Base-by-base conservation (phyloP, 2,113 vertebrate genomes). In the Apodemus sylvaticus region DNA sequence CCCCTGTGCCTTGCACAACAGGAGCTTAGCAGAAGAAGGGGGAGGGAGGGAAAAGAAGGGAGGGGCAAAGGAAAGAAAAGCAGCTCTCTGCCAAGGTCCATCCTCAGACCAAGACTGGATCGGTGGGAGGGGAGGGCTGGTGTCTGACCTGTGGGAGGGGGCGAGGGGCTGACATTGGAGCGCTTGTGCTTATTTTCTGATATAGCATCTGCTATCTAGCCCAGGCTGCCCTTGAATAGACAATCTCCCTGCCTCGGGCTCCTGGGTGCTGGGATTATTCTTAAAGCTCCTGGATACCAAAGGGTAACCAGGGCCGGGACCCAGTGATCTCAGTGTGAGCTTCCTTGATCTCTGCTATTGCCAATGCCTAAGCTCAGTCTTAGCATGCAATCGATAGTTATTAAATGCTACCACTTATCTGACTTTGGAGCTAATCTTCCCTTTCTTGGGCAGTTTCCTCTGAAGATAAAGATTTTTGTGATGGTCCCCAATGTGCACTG, bases 401-500 rank as follows among this genome's bases (percentile, higher is more conserved):
- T 10, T 53, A n/a, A 45, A 71, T 26, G 64, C 17, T 58, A 0
- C 13, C 3, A 1, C 62, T 58, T 34, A 5, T 12, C 39, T 20
- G 51, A 24, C 51, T 45, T 20, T 48, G 7, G 22, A 62, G 34
- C n/a, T n/a, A n/a, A 70, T n/a, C 17, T 26, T 70, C n/a, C 45
- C 55, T 42, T 31, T 58, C 74, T 36, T 17, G 34, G n/a, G 39
- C 42, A 62, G 53, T 73, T 53, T 79, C 71, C 42, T 91, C 86
- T 89, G 62, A 86, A 31, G 85, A 74, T 68, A 55, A 82, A 26
- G 6, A n/a, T 3, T 48, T 48, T 42, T 34, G 60, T 6, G 34
- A 66, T 4, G 24, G 55, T 29, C 42, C 73, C 29, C 0, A 12
- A 10, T 5, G 17, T 0, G 0, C 3, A 29, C 10, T 83, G 14